Evolutionary conservation across 2,797 vertebrate genomes (phyloP).

Genomic region (Setipinna tenuifilis): DNA sequence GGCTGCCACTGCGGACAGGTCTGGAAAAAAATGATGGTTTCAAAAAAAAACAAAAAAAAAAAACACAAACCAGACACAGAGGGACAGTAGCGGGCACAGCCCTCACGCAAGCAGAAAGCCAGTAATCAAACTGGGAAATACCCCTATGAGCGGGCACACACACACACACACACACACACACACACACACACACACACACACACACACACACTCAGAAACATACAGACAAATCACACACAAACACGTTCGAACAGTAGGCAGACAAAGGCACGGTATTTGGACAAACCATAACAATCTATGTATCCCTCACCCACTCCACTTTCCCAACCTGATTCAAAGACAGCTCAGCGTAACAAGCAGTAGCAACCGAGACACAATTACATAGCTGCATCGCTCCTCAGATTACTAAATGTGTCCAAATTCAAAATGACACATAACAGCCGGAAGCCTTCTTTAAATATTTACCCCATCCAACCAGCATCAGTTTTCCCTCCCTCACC

Average conservation of each 20-base stretch:
- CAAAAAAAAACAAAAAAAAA: neutral
- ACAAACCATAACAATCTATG: neutral
- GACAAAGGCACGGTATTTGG: neutral
- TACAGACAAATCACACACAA: neutral
- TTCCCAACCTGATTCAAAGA: neutral
- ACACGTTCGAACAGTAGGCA: neutral
- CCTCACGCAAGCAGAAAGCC: neutral
- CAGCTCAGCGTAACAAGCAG: neutral
- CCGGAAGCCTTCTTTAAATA: conserved; percentile 47
- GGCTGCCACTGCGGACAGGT: conserved; percentile 3
- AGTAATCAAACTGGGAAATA: neutral
- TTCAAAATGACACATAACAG: conserved; percentile 46
- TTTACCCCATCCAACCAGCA: conserved; percentile 28
- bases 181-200: neutral
- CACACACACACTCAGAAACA: neutral
- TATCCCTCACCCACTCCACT: neutral
- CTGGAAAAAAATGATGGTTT: neutral
- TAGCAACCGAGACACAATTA: neutral
- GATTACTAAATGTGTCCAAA: conserved; percentile 28
- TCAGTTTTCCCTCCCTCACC: neutral
- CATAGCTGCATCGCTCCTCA: neutral
- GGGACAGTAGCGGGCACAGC: neutral
- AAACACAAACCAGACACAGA: neutral
- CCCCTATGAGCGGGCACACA: neutral
- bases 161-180: neutral